Evolutionary conservation across 2,113 vertebrate genomes (phyloP).

Genomic region (Nesoenas mayeri): DNA sequence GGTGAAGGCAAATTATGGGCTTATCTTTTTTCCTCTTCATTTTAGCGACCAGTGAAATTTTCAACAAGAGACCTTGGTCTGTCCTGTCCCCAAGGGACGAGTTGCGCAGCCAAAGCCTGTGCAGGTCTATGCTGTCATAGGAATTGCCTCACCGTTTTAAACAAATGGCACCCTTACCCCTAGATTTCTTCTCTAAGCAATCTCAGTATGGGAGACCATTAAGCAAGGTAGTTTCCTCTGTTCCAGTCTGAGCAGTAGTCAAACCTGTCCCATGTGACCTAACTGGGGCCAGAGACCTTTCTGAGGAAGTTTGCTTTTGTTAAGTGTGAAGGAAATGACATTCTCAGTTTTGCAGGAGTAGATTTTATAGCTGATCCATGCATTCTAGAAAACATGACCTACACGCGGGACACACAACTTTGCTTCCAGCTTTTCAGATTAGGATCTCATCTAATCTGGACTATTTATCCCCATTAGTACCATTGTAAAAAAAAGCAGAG

Average conservation of each 20-base stretch:
- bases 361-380: neutral
- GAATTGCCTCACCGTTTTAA: neutral
- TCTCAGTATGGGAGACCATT: neutral
- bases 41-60: neutral
- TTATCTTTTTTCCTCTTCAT: neutral
- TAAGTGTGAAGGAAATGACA: neutral
- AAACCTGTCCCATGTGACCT: neutral
- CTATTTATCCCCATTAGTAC: neutral
- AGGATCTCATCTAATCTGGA: neutral
- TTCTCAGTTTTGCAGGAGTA: neutral
- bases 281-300: neutral
- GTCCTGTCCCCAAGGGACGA: neutral
- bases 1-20: neutral
- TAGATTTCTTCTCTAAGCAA: neutral
- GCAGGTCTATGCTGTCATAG: neutral
- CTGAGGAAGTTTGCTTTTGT: neutral
- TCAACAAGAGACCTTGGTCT: neutral
- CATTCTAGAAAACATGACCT: neutral
- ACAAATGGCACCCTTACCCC: neutral
- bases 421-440: neutral
- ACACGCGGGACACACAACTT: neutral
- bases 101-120: neutral
- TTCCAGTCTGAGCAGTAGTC: neutral
- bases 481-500: neutral
- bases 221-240: neutral